Evolutionary conservation across 2,888 invertebrate species (phyloP).

Genomic region (Drosophila subsilvestris): DNA sequence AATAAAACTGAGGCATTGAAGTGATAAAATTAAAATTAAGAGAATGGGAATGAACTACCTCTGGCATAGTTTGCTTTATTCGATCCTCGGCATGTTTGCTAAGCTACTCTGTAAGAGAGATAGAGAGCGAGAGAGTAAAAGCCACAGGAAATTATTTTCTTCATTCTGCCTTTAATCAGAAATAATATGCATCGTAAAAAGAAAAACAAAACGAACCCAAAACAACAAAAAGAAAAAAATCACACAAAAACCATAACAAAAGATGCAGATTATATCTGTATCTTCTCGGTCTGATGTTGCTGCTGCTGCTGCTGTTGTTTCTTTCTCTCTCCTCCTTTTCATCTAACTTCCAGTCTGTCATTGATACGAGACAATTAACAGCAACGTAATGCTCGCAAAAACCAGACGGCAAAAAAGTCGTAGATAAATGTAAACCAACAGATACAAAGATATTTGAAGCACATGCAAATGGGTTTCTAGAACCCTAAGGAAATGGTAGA

Average conservation of each 20-base stretch:
- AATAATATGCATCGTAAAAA: slow-evolving; percentile 26
- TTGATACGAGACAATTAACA: slow-evolving; percentile 52
- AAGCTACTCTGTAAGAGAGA: not conserved
- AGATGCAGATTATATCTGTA: slow-evolving; percentile 16
- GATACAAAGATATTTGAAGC: slow-evolving; percentile 15
- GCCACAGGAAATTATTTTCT: not conserved
- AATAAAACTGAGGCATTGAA: no score
- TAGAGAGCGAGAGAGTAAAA: not conserved
- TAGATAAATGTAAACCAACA: not conserved
- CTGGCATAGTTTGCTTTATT: not conserved
- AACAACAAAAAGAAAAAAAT: slow-evolving; percentile 17
- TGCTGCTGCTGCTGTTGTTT: not conserved
- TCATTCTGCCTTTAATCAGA: not conserved
- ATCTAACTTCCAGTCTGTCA: slow-evolving; percentile 18
- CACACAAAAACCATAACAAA: slow-evolving; percentile 13
- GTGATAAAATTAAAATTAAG: no score
- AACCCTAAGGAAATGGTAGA: not conserved
- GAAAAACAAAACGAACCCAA: slow-evolving; percentile 17
- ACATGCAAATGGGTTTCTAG: slow-evolving; percentile 18
- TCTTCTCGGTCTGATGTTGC: not conserved
- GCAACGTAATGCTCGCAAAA: slow-evolving; percentile 24
- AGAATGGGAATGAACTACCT: no score
- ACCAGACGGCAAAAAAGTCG: slow-evolving; percentile 12
- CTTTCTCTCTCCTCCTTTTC: slow-evolving; percentile 6
- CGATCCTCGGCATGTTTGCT: no score